These are phyloP conservation scores for Morelia viridis DNA, from an alignment of 2,797 vertebrate genomes.

Conservation along the genomic window DNA sequence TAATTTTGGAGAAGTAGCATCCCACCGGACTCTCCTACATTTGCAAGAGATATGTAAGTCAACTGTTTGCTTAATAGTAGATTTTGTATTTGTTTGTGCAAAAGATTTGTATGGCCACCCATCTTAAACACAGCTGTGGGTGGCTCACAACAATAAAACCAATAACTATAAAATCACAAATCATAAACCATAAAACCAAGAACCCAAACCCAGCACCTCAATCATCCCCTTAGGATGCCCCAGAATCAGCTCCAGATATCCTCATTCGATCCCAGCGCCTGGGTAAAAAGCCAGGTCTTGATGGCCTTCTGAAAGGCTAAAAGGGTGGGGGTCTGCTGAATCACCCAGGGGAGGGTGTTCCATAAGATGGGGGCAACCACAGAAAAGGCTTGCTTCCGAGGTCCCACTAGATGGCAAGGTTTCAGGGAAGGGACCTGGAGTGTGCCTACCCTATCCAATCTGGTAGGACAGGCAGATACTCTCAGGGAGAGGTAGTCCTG, in stretches of 20 bases:
- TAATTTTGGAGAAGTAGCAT: conserved; percentile 51
- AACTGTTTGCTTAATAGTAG: background rate
- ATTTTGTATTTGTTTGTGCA: background rate
- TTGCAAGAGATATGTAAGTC: conserved; percentile 64
- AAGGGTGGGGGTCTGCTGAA: background rate
- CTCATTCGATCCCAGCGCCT: background rate
- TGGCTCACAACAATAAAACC: background rate
- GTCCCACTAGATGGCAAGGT: background rate
- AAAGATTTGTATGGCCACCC: background rate
- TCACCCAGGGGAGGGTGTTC: background rate
- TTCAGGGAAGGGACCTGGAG: background rate
- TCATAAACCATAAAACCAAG: background rate
- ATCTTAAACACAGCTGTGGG: background rate
- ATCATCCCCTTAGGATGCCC: background rate
- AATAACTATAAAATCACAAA: background rate
- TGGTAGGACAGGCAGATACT: background rate
- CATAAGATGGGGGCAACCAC: background rate
- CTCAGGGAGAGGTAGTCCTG: no score
- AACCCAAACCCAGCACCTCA: background rate
- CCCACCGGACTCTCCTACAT: conserved; percentile 21
- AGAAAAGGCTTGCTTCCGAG: background rate
- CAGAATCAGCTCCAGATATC: background rate
- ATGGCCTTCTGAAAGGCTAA: background rate
- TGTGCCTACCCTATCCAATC: background rate
- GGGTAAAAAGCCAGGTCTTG: background rate